Percentiles rank a stretch among this genome's conserved stretches.
Evolutionary conservation across 2,797 vertebrate species (phyloP).

Genomic region (Protonibea diacanthus): DNA sequence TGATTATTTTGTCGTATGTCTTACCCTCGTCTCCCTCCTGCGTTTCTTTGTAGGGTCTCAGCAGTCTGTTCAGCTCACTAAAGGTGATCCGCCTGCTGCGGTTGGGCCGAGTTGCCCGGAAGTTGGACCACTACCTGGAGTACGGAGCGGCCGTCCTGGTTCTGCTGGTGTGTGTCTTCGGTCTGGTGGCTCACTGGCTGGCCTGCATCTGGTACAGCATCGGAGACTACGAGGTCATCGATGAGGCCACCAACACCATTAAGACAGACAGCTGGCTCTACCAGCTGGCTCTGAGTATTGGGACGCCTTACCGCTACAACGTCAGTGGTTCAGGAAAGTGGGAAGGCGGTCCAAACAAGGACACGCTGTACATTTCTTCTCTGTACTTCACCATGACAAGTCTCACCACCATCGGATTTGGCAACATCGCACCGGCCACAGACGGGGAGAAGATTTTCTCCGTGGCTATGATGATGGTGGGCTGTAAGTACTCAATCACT

Average conservation of each 20-base stretch:
- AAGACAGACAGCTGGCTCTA: constrained; percentile 98
- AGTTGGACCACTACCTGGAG: constrained; percentile 97
- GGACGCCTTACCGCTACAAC: constrained; percentile 95
- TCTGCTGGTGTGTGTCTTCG: constrained; percentile 96
- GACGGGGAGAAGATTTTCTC: constrained; percentile 99
- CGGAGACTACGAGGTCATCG: constrained; percentile 96
- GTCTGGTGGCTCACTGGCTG: constrained; percentile 97
- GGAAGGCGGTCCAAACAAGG: constrained; percentile 97
- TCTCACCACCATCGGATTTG: constrained; percentile 98
- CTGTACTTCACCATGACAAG: constrained; percentile 99
- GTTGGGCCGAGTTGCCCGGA: constrained; percentile 94
- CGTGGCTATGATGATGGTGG: constrained; percentile 99
- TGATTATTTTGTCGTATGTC: neutral
- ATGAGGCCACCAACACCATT: constrained; percentile 93
- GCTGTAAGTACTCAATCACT: constrained; percentile 89
- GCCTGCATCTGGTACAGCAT: constrained; percentile 99
- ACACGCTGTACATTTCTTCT: constrained; percentile 96
- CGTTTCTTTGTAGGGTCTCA: constrained; percentile 89
- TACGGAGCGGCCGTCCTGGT: constrained; percentile 96
- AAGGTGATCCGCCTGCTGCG: constrained; percentile 96
- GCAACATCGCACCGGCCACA: constrained; percentile 97
- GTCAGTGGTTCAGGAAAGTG: constrained; percentile 92
- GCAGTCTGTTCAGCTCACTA: constrained; percentile 97
- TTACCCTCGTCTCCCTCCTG: neutral
- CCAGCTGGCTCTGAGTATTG: constrained; percentile 93